phyloP scores from a whole-genome alignment of 2,888 invertebrate species.

The Cylindroiulus punctatus region DNA sequence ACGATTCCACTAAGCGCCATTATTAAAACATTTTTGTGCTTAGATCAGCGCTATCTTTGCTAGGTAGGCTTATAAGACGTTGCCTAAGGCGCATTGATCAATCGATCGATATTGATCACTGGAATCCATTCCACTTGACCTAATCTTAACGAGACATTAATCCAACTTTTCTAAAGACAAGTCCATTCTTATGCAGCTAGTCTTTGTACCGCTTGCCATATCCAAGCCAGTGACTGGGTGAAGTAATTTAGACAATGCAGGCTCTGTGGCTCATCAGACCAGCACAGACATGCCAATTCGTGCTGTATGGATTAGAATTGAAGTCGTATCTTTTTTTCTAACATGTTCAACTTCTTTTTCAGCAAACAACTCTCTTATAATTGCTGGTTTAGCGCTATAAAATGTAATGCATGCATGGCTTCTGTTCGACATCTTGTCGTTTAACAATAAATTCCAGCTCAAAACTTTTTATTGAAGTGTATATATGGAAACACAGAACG shows the following conservation, averaged over 20 bases:
- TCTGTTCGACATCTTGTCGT: too few relatives aligned
- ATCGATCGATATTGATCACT: slow-evolving; percentile 38
- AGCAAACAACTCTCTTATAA: not conserved
- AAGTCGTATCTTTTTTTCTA: not conserved
- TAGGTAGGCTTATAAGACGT: not conserved
- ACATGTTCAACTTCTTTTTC: not conserved
- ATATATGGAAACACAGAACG: too few relatives aligned
- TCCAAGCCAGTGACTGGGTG: not conserved
- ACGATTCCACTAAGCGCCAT: not conserved
- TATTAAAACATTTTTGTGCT: slow-evolving; percentile 29
- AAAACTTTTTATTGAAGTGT: too few relatives aligned
- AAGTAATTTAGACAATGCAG: not conserved
- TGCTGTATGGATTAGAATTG: too few relatives aligned
- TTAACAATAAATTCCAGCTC: too few relatives aligned
- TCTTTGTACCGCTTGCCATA: not conserved
- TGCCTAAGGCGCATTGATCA: slow-evolving; percentile 4
- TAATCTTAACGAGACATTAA: slow-evolving; percentile 37
- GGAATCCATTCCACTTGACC: slow-evolving; percentile 37
- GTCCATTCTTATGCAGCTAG: slow-evolving; percentile 19
- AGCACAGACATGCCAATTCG: not conserved
- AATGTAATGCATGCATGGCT: too few relatives aligned
- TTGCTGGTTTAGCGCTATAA: not conserved
- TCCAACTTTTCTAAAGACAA: slow-evolving; percentile 29
- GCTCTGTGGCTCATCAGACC: not conserved
- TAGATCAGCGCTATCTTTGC: slow-evolving; percentile 16